Base-by-base conservation (phyloP, 2,113 vertebrate species). In the Equus przewalskii region DNA sequence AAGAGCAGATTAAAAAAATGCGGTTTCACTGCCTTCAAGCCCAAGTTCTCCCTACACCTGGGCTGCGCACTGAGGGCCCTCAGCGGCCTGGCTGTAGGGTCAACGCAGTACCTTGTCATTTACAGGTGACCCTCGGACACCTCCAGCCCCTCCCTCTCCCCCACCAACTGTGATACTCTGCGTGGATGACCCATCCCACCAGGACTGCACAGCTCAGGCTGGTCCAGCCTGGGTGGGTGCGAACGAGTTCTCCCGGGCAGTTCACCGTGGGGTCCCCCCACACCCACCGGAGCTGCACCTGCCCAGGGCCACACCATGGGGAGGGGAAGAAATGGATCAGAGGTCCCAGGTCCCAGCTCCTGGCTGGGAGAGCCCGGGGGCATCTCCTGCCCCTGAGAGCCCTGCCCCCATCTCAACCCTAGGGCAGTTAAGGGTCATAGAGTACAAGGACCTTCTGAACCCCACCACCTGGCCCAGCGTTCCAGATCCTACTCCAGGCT, bases 381-480 rank as follows among this genome's bases (percentile, higher is more conserved):
- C 8, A n/a, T 30, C 69, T 49, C 36, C 30, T 33, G 22, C 14
- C 14, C 67, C 73, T 33, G 11, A 33, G 21, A 41, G 30, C 19
- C 30, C 33, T 3, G 9, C 22, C 46, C 22, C 36, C 41, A 49
- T 3, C 64, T 79, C 22, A 64, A 2, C 5, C 72, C 22, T 18
- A 49, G 21, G 26, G 36, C 11, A 36, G 10, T 22, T 36, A 49
- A 33, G 10, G 7, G 1, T 21, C 6, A 1, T 3, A 1, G 51
- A 21, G 49, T 83, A 58, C 65, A 67, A 62, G 85, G 21, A 44
- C 24, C 26, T 49, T 21, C 80, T 21, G n/a, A 67, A 36, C 9
- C 9, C 36, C 0, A 1, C 9, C 36, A 18, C 18, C 44, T 22
- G 51, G 51, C 36, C 21, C 51, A 58, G 58, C 10, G 5, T 70